Base-by-base conservation (phyloP, 2,888 invertebrate species). In the Steromphala cineraria region DNA sequence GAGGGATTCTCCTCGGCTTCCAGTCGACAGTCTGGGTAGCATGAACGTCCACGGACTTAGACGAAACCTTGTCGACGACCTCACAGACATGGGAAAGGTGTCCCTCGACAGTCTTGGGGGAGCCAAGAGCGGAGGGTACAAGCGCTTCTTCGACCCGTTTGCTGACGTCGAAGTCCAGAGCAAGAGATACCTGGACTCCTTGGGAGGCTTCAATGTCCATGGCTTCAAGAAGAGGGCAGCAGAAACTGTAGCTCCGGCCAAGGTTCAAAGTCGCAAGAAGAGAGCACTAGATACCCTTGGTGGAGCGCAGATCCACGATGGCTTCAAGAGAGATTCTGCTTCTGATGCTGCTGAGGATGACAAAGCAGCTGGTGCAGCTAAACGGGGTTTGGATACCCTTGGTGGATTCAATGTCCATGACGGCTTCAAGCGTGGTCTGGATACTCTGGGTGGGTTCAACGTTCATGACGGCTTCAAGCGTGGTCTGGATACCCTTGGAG, bases 381-480 rank as follows among this genome's bases (percentile, higher is more conserved):
- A 62, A 28, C 13, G 62, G n/a, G 62, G 62, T 24, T 24, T 62
- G 13, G 62, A 74, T 36, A 74, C 71, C 10, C 71, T 74, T 0
- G 71, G 71, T 1, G 71, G 71, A 21, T 28, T 21, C n/a, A 19
- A 74, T 10, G 36, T 74, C 46, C 71, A 74, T 24, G 62, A 24
- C n/a, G 46, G 71, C 0, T 74, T 74, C 46, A 75, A 53, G 36
- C 40, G 84, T 13, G 56, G 55, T n/a, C 67, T 84, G 36, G 84
- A 84, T 56, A 78, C 81, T 0, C 76, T 84, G 2, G 82, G 84
- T 3, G 82, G 80, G 0, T 82, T 81, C 36, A 79, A 84, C 17
- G 82, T 84, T 10, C 84, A 84, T 28, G 62, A 62, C 46, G 81
- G 84, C 19, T 84, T 79, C 80, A 82, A 84, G 67, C 36, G 82